Evolutionary conservation across 2,888 invertebrate species (phyloP).

Genomic region (Stenotaenia linearis): DNA sequence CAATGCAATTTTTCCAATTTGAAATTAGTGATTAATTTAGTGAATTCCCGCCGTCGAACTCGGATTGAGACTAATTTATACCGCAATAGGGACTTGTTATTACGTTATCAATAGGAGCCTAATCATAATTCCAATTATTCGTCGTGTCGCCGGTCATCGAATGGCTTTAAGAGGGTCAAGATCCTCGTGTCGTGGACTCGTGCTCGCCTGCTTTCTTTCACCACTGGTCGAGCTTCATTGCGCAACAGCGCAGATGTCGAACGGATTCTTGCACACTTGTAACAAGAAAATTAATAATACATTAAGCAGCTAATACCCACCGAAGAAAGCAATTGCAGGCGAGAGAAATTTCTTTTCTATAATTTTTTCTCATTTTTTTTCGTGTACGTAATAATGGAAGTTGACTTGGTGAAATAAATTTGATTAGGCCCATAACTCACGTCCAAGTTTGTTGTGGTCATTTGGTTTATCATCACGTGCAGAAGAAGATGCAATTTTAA

Average conservation of each 20-base stretch:
- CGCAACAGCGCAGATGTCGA: conserved; percentile 17
- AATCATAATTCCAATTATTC: background rate
- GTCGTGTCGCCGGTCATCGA: background rate
- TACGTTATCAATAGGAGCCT: background rate
- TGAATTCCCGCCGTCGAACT: background rate
- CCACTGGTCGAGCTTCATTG: conserved; percentile 24
- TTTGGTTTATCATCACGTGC: conserved; percentile 1
- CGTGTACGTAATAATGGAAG: background rate
- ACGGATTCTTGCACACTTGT: conserved; percentile 20
- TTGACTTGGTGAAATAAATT: conserved; percentile 8
- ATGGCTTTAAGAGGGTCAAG: conserved; percentile 20
- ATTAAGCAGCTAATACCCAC: background rate
- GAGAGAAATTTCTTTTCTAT: background rate
- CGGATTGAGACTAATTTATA: background rate
- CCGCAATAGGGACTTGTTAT: background rate
- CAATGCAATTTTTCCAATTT: background rate
- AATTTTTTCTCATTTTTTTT: background rate
- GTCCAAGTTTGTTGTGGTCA: background rate
- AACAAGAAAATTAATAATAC: conserved; percentile 21
- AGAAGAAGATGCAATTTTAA: conserved; percentile 13
- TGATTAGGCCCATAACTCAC: background rate
- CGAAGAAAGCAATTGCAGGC: conserved; percentile 6
- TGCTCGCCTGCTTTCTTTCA: conserved; percentile 1
- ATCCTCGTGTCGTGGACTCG: background rate
- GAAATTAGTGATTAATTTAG: background rate